Evolutionary conservation across 2,113 vertebrate genomes (phyloP), one percentile per base, ranked within the genome.

Genomic region (Stercorarius parasiticus): DNA sequence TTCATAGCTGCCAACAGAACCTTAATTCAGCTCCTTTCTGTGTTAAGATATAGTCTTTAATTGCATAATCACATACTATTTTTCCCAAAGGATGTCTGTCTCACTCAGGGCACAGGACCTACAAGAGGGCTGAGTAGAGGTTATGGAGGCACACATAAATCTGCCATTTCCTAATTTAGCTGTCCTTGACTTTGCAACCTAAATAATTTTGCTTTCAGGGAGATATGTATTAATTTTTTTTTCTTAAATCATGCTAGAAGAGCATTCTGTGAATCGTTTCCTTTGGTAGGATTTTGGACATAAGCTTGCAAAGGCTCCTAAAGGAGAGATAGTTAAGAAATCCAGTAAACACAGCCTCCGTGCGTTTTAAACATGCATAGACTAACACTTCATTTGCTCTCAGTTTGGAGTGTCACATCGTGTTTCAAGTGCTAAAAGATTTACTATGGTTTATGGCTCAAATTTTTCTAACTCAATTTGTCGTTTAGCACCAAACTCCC

Each of bases 401-500:
- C 95, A 85, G 95, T 71, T 95, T 80, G 72, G 84, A 93, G 81
- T 87, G 94, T 88, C 95, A 94, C 78, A 71, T 47, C 77, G 89
- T 94, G 95, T 91, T 97, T 91, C 85, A 93, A 97, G 96, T 95
- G 97, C 94, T 95, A 96, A 98, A 95, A 97, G 98, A 93, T 98
- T 98, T 98, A 97, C 97, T 97, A 94, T 95, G 84, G 97, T 98
- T 98, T 98, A 98, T 96, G 95, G 95, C 95, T 97, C 90, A 96
- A 98, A 98, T 98, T 97, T 98, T 98, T 98, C 95, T 97, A 96
- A 92, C 87, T 98, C 97, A 98, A 98, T 98, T 98, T 98, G 98
- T 98, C 97, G 96, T 97, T 97, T 87, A 94, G 97, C 97, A 97
- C 97, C 96, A 97, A 97, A 93, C 95, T 96, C 97, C 97, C 96